Base-by-base conservation (phyloP, 2,113 vertebrate genomes). In the Urocitellus parryii region DNA sequence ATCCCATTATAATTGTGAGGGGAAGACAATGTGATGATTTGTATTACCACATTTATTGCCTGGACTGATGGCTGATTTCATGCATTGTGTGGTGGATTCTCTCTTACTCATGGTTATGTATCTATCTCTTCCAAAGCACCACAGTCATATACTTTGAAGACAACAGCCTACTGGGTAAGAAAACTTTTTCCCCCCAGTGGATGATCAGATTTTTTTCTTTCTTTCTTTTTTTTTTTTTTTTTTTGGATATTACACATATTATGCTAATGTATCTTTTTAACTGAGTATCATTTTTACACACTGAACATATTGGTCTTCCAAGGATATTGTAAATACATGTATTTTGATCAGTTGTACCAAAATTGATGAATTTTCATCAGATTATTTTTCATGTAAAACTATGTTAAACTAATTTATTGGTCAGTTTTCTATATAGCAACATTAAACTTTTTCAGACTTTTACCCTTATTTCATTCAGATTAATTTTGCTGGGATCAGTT, bases 361-460 rank as follows among this genome's bases (percentile, higher is more conserved):
- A 34, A 68, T 39, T 39, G n/a, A 82, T 39, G 42, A 82, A 56
- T 82, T 68, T 74, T 97, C 18, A 74, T 80, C 32, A 84, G 37
- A 84, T 88, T 88, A 58, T 72, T 17, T 88, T 88, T 7, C 77
- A 32, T 70, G n/a, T 34, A 67, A 97, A 95, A 56, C 78, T 74
- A 58, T 4, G 61, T 39, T 87, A 90, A 82, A 65, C 27, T 77
- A 53, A 58, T 88, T 80, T 84, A 73, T 81, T 95, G 78, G 67
- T 77, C 29, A 88, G 2, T 51, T 94, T 88, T 74, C 39, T 79
- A 45, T 4, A 77, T 53, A 81, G 3, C 37, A 56, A 22, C 42
- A 67, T 58, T 84, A 85, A 58, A 51, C 42, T 37, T 80, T 85
- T 72, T 84, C 70, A 73, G 76, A 70, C 37, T 74, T 79, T 65